Evolutionary conservation across 2,113 vertebrate genomes (phyloP).

Genomic region (Erythrocercus mccallii): DNA sequence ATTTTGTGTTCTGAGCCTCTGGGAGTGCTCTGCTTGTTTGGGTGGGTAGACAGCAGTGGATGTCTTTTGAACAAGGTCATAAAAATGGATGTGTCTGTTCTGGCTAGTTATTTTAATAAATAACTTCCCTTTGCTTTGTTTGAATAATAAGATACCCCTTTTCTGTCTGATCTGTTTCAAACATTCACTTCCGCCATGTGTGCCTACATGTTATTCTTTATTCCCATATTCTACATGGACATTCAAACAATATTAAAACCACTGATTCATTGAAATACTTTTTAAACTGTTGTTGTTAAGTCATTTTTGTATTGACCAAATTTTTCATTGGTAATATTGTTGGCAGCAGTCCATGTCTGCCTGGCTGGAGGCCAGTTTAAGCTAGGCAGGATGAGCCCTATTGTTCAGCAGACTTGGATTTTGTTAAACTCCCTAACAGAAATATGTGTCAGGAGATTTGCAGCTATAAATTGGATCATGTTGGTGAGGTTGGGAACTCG

Average conservation of each 20-base stretch:
- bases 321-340: conserved; percentile 23
- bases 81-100: neutral
- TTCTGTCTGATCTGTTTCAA: neutral
- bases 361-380: conserved; percentile 29
- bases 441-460: conserved; percentile 47
- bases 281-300: conserved; percentile 29
- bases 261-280: conserved; percentile 50
- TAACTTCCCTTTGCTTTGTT: conserved; percentile 2
- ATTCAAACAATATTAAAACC: conserved; percentile 13
- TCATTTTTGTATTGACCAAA: conserved; percentile 42
- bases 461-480: conserved; percentile 54
- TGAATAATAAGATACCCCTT: neutral
- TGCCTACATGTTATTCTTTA: neutral
- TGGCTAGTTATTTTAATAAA: neutral
- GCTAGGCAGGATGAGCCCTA: conserved; percentile 46
- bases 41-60: neutral
- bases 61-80: neutral
- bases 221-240: neutral
- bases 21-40: neutral
- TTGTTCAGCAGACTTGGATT: conserved; percentile 41
- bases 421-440: conserved; percentile 47
- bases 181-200: neutral
- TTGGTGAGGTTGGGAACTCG: conserved; percentile 44
- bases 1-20: neutral
- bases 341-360: conserved; percentile 31